Evolutionary conservation across 2,113 vertebrate genomes (phyloP).

Genomic region (Corythoichthys intestinalis): DNA sequence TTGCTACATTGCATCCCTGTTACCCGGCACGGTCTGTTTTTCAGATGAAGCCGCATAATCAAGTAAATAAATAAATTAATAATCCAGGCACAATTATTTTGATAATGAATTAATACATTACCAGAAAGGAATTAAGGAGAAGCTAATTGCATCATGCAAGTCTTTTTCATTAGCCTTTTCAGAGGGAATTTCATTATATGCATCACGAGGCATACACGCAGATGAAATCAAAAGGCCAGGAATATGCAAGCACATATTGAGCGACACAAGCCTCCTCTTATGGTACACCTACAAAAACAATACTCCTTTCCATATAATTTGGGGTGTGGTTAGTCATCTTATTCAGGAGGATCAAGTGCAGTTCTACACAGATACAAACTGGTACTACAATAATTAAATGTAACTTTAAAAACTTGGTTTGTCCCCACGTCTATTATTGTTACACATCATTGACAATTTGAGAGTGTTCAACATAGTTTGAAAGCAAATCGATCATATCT

Average conservation of each 20-base stretch:
- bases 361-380: background rate
- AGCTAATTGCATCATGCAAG: slow-evolving; percentile 69
- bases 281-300: slow-evolving; percentile 28
- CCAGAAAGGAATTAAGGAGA: slow-evolving; percentile 67
- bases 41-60: slow-evolving; percentile 71
- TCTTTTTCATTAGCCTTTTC: slow-evolving; percentile 67
- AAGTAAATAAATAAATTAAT: slow-evolving; percentile 64
- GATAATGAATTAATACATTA: slow-evolving; percentile 75
- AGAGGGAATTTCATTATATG: slow-evolving; percentile 73
- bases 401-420: background rate
- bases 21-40: slow-evolving; percentile 53
- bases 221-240: slow-evolving; percentile 56
- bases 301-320: slow-evolving; percentile 6
- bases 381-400: background rate
- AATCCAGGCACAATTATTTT: slow-evolving; percentile 52
- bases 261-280: background rate
- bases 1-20: slow-evolving; percentile 42
- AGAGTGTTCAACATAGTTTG: too few relatives aligned
- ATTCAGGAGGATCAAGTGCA: background rate
- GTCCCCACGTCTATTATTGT: too few relatives aligned
- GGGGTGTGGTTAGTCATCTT: background rate
- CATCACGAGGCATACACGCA: slow-evolving; percentile 64
- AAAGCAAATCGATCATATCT: too few relatives aligned
- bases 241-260: slow-evolving; percentile 60
- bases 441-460: too few relatives aligned